Base-by-base conservation (phyloP, 2,797 vertebrate genomes). In the Macroramphosus scolopax region DNA sequence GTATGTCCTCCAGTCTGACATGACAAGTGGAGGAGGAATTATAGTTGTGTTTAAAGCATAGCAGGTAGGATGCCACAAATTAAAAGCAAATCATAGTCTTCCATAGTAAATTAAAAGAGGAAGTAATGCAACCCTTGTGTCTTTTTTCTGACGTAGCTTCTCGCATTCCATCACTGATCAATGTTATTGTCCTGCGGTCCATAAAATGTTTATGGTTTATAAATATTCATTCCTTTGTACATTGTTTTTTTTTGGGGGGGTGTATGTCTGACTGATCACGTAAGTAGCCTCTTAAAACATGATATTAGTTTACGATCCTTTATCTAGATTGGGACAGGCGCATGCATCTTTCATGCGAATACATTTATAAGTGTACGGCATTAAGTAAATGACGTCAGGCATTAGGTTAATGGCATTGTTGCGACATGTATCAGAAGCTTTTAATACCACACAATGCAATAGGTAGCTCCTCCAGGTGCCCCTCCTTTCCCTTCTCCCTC, bases 371-470 rank as follows among this genome's bases (percentile, higher is more conserved):
- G 64, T 63, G 54, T 52, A 40, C 50, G 54, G 53, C 63, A 64
- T 85, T 82, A 79, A 77, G 62, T 69, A 67, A 53, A 69, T 88
- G 78, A 86, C 67, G 62, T 88, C 81, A 87, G 84, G 72, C 80
- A 78, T 88, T 79, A 82, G 67, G 59, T 75, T 87, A 88, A 84
- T 84, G 77, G 75, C 47, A 72, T 80, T 81, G 83, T 83, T 85
- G 86, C 33, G 30, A 72, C 65, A 67, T 52, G 63, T 78, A 73
- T 82, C 77, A 68, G 69, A 62, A 56, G 78, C 64, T 60, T 74
- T 66, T 74, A 71, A 81, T 76, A 31, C 26, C 8, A 12, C 29
- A 61, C 59, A 59, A 65, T 78, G 70, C 68, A 54, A 70, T 67
- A 77, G 80, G 77, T 22, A 22, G 34, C 67, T 72, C 62, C 65